Evolutionary conservation across 23 tunicate species (phyloP).

Genomic region (Halocynthia roretzi): DNA sequence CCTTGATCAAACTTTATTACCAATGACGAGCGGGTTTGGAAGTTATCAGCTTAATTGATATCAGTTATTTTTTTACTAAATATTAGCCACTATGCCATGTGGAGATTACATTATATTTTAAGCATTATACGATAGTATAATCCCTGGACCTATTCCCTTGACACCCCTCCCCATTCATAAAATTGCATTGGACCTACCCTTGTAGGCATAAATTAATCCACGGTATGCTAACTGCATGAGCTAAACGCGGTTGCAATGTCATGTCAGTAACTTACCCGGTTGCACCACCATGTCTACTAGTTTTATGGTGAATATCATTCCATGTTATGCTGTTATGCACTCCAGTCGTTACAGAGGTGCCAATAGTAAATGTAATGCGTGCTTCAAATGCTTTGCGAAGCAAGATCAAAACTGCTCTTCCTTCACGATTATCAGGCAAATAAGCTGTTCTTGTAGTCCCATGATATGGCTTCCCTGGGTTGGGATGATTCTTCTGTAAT

Average conservation of each 20-base stretch:
- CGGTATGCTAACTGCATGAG: not conserved
- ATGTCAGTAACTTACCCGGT: not conserved
- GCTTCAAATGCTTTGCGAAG: constrained; percentile 25
- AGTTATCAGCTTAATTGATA: too few species aligned
- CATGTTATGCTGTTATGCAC: constrained; percentile 16
- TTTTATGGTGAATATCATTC: constrained; percentile 30
- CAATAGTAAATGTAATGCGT: constrained; percentile 15
- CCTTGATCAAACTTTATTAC: too few species aligned
- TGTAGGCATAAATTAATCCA: not conserved
- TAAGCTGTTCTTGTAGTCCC: constrained; percentile 18
- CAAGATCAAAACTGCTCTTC: constrained; percentile 3
- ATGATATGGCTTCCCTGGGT: constrained; percentile 11
- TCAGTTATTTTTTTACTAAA: too few species aligned
- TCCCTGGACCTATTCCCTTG: too few species aligned
- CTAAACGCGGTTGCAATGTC: not conserved
- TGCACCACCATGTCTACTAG: constrained; percentile 10
- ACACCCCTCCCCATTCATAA: too few species aligned
- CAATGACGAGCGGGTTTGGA: too few species aligned
- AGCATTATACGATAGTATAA: too few species aligned
- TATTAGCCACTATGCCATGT: too few species aligned
- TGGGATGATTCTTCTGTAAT: constrained; percentile 23
- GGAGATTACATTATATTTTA: too few species aligned
- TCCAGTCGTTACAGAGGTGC: constrained; percentile 26
- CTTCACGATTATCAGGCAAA: constrained; percentile 16
- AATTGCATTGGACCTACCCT: too few species aligned